These are phyloP conservation scores for Platyura marginata DNA, from an alignment of 1,140 invertebrate genomes.

Conservation along the genomic window DNA sequence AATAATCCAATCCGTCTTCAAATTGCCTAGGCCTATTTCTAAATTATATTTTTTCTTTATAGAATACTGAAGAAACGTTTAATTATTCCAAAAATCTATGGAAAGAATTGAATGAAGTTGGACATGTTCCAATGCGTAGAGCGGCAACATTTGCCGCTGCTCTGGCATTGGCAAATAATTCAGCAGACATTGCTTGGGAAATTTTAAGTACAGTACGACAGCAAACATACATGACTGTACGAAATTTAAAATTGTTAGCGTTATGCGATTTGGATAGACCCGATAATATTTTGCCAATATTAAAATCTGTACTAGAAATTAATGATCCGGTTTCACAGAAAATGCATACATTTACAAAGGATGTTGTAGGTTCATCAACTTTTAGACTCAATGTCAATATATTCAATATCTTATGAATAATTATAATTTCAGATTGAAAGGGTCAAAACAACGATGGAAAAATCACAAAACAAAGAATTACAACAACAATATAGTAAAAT, in stretches of 20 bases:
- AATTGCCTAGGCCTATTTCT: neutral
- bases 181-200: constrained; percentile 45
- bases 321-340: constrained; percentile 27
- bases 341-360: constrained; percentile 27
- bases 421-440: constrained; percentile 22
- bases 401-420: neutral
- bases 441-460: constrained; percentile 20
- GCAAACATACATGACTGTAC: constrained; percentile 41
- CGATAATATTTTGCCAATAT: constrained; percentile 40
- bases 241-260: constrained; percentile 42
- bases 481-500: constrained; percentile 25
- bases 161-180: constrained; percentile 46
- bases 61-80: constrained; percentile 52
- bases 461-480: constrained; percentile 18
- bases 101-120: constrained; percentile 31
- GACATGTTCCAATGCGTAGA: constrained; percentile 34
- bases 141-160: constrained; percentile 37
- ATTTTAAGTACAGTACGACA: constrained; percentile 30
- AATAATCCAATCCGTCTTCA: constrained; percentile 3
- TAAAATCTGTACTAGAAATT: constrained; percentile 33
- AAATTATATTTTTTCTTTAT: no score
- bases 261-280: constrained; percentile 37
- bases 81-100: constrained; percentile 41
- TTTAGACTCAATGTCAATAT: neutral
- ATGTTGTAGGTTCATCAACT: neutral